phyloP scores from a whole-genome alignment of 2,113 vertebrate species.

The Hiodon tergisus region DNA sequence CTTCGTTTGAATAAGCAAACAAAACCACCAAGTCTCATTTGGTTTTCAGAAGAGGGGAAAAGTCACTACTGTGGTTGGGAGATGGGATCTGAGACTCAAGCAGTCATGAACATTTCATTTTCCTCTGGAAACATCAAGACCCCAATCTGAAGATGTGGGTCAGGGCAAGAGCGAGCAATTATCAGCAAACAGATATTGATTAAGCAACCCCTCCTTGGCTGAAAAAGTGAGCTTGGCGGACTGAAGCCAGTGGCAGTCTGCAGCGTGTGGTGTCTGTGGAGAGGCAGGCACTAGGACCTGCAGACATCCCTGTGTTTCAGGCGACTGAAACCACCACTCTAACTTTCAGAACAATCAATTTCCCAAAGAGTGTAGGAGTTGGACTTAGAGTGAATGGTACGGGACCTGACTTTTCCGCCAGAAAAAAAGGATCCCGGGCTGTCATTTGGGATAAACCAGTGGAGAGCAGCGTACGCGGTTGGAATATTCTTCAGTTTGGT shows the following conservation, averaged over 20 bases:
- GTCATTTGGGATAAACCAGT: constrained; percentile 6
- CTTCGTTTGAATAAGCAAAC: neutral
- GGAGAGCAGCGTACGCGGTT: constrained; percentile 16
- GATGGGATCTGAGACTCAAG: too few species aligned
- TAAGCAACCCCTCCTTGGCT: neutral
- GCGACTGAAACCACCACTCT: constrained; percentile 16
- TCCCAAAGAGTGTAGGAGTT: constrained; percentile 25
- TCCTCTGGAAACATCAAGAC: too few species aligned
- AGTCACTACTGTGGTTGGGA: neutral
- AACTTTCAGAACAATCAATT: constrained; percentile 33
- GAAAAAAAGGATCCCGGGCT: neutral
- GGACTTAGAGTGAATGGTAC: constrained; percentile 20
- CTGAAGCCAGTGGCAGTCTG: neutral
- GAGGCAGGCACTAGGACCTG: constrained; percentile 28
- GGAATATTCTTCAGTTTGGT: constrained; percentile 20
- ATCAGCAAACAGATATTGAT: neutral
- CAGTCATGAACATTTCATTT: too few species aligned
- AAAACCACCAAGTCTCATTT: neutral
- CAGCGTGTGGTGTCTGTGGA: neutral
- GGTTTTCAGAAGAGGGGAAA: neutral
- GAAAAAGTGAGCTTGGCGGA: neutral
- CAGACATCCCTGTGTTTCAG: neutral
- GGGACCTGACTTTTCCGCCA: constrained; percentile 15
- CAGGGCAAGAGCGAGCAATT: neutral
- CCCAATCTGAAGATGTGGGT: neutral